A percentile compares a stretch with the other conserved stretches of the same genome.
Evolutionary conservation across 2,888 invertebrate species (phyloP).

Genomic region (Drymonia ruficornis): DNA sequence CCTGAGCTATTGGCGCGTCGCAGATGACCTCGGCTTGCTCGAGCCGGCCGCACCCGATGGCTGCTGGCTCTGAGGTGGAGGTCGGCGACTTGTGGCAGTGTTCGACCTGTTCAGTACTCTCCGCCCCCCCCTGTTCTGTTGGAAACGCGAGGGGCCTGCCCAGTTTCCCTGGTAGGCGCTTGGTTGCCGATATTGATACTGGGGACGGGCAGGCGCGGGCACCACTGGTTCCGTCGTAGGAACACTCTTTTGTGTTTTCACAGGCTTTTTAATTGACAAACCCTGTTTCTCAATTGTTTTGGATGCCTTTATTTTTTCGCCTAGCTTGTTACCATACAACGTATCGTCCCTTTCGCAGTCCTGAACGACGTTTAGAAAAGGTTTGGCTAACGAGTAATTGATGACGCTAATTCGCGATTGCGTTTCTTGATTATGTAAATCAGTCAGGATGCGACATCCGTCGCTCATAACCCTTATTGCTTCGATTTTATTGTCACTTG

Average conservation of each 20-base stretch:
- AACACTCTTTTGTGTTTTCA: too few relatives aligned
- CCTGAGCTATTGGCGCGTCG: slow-evolving; percentile 7
- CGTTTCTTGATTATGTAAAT: slow-evolving; percentile 17
- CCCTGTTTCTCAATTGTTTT: slow-evolving; percentile 10
- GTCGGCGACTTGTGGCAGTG: too few relatives aligned
- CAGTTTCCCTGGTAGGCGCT: too few relatives aligned
- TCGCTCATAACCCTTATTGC: too few relatives aligned
- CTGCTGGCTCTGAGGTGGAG: slow-evolving; percentile 1
- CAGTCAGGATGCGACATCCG: too few relatives aligned
- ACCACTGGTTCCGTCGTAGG: too few relatives aligned
- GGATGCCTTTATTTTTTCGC: slow-evolving; percentile 9
- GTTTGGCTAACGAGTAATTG: slow-evolving; percentile 22
- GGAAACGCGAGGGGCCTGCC: slow-evolving; percentile 23
- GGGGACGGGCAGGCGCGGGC: too few relatives aligned
- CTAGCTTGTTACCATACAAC: slow-evolving; percentile 1
- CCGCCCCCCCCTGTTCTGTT: slow-evolving; percentile 24
- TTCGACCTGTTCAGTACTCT: too few relatives aligned
- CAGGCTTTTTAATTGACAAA: slow-evolving; percentile 3
- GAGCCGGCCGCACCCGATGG: slow-evolving; percentile 2
- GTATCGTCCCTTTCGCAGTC: slow-evolving; percentile 12
- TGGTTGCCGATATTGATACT: too few relatives aligned
- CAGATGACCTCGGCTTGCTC: too few relatives aligned
- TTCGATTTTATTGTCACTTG: too few relatives aligned
- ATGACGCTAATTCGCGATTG: slow-evolving; percentile 22
- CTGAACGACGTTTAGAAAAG: too few relatives aligned